Evolutionary conservation across 2,797 vertebrate genomes (phyloP).

Genomic region (Parotocinclus haroldoi): DNA sequence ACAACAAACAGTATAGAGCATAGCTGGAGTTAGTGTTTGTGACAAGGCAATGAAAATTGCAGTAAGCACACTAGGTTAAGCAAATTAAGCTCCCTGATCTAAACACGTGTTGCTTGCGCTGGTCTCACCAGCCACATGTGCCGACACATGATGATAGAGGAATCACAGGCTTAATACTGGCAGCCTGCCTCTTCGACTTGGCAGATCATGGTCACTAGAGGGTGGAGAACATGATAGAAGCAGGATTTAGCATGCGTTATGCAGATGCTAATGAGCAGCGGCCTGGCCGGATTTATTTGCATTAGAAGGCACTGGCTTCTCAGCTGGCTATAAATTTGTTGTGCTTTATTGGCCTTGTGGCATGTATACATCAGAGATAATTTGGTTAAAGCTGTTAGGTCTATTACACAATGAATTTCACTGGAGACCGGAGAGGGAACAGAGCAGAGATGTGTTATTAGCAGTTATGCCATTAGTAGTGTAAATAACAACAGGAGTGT

Average conservation of each 20-base stretch:
- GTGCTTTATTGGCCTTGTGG: conserved; percentile 52
- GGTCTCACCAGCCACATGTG: conserved; percentile 47
- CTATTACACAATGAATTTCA: conserved; percentile 46
- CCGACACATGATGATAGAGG: conserved; percentile 68
- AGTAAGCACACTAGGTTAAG: conserved; percentile 34
- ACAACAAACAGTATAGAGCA: conserved; percentile 32
- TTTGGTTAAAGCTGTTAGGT: conserved; percentile 54
- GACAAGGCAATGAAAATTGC: conserved; percentile 10
- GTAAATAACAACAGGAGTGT: conserved; percentile 47
- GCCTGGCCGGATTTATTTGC: conserved; percentile 63
- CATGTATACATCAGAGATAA: conserved; percentile 51
- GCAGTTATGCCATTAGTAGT: conserved; percentile 48
- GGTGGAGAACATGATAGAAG: conserved; percentile 59
- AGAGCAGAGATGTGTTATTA: conserved; percentile 47
- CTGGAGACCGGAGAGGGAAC: conserved; percentile 23
- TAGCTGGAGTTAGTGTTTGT: conserved; percentile 27
- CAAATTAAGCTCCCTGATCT: conserved; percentile 49
- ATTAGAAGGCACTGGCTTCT: conserved; percentile 48
- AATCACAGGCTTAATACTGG: conserved; percentile 68
- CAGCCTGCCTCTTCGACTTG: conserved; percentile 73
- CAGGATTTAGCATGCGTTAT: conserved; percentile 53
- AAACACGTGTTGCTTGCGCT: conserved; percentile 31
- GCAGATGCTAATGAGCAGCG: conserved; percentile 66
- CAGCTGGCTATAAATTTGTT: conserved; percentile 48
- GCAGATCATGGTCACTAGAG: conserved; percentile 68